Base-by-base conservation (phyloP, 2,113 vertebrate genomes). In the Proteles cristata region DNA sequence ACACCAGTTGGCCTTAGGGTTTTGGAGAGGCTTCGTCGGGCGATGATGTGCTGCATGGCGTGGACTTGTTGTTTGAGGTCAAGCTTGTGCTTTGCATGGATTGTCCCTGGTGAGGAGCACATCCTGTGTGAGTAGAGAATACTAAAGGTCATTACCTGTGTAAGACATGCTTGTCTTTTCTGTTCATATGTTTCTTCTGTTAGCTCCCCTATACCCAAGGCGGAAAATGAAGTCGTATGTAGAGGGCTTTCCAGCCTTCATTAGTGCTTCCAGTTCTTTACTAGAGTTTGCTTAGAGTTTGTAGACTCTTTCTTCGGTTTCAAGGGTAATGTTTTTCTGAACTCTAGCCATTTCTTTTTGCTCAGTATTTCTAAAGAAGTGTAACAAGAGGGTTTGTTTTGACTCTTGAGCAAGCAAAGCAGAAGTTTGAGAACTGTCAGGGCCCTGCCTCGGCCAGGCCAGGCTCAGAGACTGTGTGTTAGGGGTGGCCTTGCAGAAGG, bases 31-130 rank as follows among this genome's bases (percentile, higher is more conserved):
- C 93, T 95, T 97, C 87, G 35, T 97, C 68, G 68, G 94, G 96
- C 97, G 95, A 69, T 98, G 97, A 92, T 97, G 90, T n/a, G 97
- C 97, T 98, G 98, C 95, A 90, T 97, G 98, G 90, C 93, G 35
- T 5, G 19, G n/a, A 97, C 89, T 96, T 33, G 88, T 97, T 94
- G 96, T 50, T 98, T 97, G 95, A 94, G 39, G 94, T 94, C 86
- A 11, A 90, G 97, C 55, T 63, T 98, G 97, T 97, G 97, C 88
- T 96, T 5, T 98, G 98, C 98, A 98, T 98, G 98, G 95, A 92
- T 97, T 98, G 93, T 96, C 95, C 90, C 94, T 76, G 90, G 71
- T 90, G 88, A 97, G 79, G 73, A 58, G 65, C 90, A 88, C 63
- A 76, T 96, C 93, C 61, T 96, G 33, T 98, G 85, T 81, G 28